Evolutionary conservation across 2,888 invertebrate species (phyloP).

Genomic region (Timandra comae): DNA sequence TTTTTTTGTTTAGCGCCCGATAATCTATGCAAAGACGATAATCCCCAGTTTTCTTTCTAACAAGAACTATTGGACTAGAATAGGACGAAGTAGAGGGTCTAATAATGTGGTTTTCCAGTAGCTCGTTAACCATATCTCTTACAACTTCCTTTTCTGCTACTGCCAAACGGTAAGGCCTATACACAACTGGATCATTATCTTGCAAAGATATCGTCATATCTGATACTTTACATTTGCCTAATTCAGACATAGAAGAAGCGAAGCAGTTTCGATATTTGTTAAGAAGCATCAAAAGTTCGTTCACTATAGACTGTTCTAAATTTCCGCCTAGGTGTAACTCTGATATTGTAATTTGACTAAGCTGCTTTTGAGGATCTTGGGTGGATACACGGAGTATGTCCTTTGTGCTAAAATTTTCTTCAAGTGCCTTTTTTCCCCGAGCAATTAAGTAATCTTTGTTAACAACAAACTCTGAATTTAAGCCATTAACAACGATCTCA

Average conservation of each 20-base stretch:
- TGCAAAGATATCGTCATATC: neutral
- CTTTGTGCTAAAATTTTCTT: neutral
- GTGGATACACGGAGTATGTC: neutral
- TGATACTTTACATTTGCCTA: neutral
- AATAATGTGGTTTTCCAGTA: conserved; percentile 17
- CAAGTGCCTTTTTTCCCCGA: neutral
- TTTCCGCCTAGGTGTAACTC: neutral
- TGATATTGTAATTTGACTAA: no score
- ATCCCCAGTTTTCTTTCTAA: conserved; percentile 20
- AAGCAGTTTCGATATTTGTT: neutral
- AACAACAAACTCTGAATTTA: neutral
- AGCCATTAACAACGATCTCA: neutral
- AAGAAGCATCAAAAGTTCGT: neutral
- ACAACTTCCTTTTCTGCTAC: conserved; percentile 6
- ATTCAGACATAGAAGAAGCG: neutral
- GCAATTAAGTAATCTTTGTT: neutral
- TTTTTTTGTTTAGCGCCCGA: conserved; percentile 16
- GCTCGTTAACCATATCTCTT: conserved; percentile 15
- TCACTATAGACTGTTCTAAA: neutral
- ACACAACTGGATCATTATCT: no score
- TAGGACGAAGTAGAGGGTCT: conserved; percentile 14
- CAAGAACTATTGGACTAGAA: conserved; percentile 21
- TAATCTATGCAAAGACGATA: conserved; percentile 14
- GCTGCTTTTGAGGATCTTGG: neutral
- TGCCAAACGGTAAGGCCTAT: neutral